Evolutionary conservation across 2,888 invertebrate species (phyloP), one percentile per base, ranked within the genome.

Genomic region (Nasonia oneida): DNA sequence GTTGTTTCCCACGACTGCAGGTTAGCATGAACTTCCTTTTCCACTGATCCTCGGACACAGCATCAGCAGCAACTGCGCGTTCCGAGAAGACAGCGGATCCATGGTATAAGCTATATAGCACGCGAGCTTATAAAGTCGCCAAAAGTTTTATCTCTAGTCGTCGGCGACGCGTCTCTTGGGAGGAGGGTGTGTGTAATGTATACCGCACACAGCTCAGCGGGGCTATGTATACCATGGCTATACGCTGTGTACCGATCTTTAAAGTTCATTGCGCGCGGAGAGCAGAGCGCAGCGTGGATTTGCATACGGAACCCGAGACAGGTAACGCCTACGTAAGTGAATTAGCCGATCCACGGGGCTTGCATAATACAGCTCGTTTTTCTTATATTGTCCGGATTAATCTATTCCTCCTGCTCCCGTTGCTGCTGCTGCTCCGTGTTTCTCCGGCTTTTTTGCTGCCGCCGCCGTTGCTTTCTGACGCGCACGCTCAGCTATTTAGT

Each of bases 181-280:
- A 50, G 47, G 14, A 47, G 47, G 47, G 53, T 18, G 0, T 53
- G 53, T 53, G 15, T 18, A 18, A 61, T 6, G 23, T 61, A 61
- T 61, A 23, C 5, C 15, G 3, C 4, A 18, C 15, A 18, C 18
- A 53, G 53, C 18, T 18, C 53, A 18, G 53, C 18, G 18, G 15
- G 1, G 53, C 18, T 18, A 15, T 53, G 18, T 5, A 53, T 18
- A 4, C 3, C 18, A 15, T 61, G 23, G n/a, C 5, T 23, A 57
- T 12, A 6, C n/a, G n/a, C n/a, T 53, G 53, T 37, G 37, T 37
- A 15, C 23, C 77, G 84, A 87, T 87, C 87, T 87, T 88, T 87
- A 84, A 86, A 88, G 87, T 86, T 87, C 86, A 86, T 87, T 85
- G 85, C 83, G 85, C 87, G 85, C 84, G 42, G 42, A 39, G 39